Evolutionary conservation across 2,113 vertebrate genomes (phyloP), one percentile per base, ranked within the genome.

Genomic region (Lanius collurio): DNA sequence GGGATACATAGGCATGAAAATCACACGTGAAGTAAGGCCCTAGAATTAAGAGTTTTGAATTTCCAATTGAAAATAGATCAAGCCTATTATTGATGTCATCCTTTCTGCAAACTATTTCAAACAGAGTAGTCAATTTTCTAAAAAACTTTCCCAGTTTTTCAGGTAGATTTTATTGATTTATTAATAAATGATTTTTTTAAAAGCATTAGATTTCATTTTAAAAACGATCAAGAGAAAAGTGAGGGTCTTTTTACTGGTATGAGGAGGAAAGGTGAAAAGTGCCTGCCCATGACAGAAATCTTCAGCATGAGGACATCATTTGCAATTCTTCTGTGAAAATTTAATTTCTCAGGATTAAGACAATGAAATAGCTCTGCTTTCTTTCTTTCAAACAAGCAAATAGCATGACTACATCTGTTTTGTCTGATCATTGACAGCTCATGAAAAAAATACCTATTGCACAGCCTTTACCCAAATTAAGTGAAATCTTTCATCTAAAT

Each of bases 341-440:
- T 73, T 59, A 78, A 27, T 37, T 64, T 94, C 11, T 7, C 33
- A 78, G 42, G 94, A 76, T 59, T 28, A 89, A 90, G 49, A 46
- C 22, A 67, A 15, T 62, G 42, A 87, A 96, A 92, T 24, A n/a
- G 7, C 2, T 89, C 49, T 96, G 84, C 31, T 95, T 95, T 73
- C 84, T 84, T 91, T 84, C 89, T 93, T 85, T 78, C 65, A 91
- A 79, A 81, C 44, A 87, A 60, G 60, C 55, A 92, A 95, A 92
- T 28, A 94, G 35, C 75, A 87, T 37, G n/a, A 92, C 15, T 69
- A 86, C 87, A 93, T 97, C 93, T 97, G 87, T 95, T 97, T 97
- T 74, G 52, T 50, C 89, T 94, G 20, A 17, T 87, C 67, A 87
- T 41, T 91, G 92, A 91, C 76, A 97, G n/a, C 33, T 91, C 35